Evolutionary conservation across 35 echinoderm and acorn worm genomes (phyloP).

Genomic region (Patiria miniata): DNA sequence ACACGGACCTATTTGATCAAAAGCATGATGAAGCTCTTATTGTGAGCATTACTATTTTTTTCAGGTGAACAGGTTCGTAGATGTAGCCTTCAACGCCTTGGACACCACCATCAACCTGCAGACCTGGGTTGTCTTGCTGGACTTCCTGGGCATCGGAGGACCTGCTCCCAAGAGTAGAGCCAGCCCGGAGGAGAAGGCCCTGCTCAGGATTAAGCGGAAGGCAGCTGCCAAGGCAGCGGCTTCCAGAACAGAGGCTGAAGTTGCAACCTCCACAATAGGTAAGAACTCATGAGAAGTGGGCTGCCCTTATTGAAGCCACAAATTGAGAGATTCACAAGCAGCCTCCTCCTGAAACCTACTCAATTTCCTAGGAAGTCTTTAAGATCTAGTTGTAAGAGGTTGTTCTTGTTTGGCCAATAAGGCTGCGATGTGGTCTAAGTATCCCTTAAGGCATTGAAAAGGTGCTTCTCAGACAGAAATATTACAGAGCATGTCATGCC

Average conservation of each 20-base stretch:
- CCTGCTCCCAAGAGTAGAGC: conserved; percentile 48
- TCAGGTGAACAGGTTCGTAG: conserved; percentile 81
- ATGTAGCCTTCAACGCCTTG: conserved; percentile 94
- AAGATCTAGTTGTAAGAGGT: too few relatives aligned
- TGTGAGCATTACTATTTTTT: not conserved
- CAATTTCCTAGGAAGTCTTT: too few relatives aligned
- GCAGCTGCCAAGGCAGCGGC: not conserved
- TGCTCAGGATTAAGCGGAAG: not conserved
- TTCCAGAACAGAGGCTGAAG: not conserved
- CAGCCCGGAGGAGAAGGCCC: conserved; percentile 15
- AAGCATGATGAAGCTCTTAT: too few relatives aligned
- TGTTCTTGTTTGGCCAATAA: too few relatives aligned
- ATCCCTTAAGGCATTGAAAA: too few relatives aligned
- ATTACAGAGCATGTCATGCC: too few relatives aligned
- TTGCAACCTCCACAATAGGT: not conserved
- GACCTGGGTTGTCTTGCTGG: conserved; percentile 86
- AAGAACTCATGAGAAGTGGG: not conserved
- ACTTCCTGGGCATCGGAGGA: conserved; percentile 86
- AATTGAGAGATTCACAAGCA: too few relatives aligned
- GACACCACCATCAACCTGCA: conserved; percentile 94
- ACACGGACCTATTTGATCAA: too few relatives aligned
- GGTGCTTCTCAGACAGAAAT: too few relatives aligned
- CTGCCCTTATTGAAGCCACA: too few relatives aligned
- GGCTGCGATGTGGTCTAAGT: too few relatives aligned
- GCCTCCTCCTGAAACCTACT: too few relatives aligned